A percentile compares a stretch with the other conserved stretches of the same genome.
phyloP scores from a whole-genome alignment of 2,797 vertebrate genomes.

The Austrolebias charrua region DNA sequence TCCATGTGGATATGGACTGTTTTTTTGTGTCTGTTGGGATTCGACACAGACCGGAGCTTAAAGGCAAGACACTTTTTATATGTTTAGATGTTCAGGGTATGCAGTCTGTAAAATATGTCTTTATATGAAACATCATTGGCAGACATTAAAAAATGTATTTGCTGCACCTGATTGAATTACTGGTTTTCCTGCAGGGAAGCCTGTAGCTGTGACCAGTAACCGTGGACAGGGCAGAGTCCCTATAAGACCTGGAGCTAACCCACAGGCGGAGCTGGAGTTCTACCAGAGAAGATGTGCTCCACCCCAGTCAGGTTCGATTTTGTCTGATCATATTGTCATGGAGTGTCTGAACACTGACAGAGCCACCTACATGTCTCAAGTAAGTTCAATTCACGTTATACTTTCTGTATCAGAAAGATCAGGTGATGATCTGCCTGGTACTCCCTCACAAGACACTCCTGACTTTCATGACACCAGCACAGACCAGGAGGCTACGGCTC shows the following conservation, averaged over 20 bases:
- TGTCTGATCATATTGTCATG: background rate
- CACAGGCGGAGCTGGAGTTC: slow-evolving; percentile 89
- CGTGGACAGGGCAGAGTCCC: slow-evolving; percentile 86
- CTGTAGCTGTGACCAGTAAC: slow-evolving; percentile 97
- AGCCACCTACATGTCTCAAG: background rate
- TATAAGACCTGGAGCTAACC: slow-evolving; percentile 86
- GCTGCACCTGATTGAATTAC: slow-evolving; percentile 8
- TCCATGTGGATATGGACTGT: slow-evolving; percentile 99
- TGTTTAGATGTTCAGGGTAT: background rate
- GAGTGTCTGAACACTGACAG: background rate
- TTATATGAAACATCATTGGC: background rate
- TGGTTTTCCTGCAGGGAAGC: slow-evolving; percentile 82
- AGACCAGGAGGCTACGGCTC: slow-evolving; percentile 73
- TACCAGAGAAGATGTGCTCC: slow-evolving; percentile 85
- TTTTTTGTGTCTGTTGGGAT: slow-evolving; percentile 99
- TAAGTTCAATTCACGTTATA: background rate
- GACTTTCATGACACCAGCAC: slow-evolving; percentile 77
- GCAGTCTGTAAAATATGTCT: background rate
- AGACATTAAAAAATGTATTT: background rate
- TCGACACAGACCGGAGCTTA: slow-evolving; percentile 90
- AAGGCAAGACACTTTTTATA: slow-evolving; percentile 75
- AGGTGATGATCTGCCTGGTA: slow-evolving; percentile 75
- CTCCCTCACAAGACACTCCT: slow-evolving; percentile 77
- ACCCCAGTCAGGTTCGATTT: slow-evolving; percentile 81
- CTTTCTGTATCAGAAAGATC: slow-evolving; percentile 56